These are phyloP conservation scores for Saguinus midas DNA, from an alignment of 2,113 vertebrate genomes.

Conservation along the genomic window DNA sequence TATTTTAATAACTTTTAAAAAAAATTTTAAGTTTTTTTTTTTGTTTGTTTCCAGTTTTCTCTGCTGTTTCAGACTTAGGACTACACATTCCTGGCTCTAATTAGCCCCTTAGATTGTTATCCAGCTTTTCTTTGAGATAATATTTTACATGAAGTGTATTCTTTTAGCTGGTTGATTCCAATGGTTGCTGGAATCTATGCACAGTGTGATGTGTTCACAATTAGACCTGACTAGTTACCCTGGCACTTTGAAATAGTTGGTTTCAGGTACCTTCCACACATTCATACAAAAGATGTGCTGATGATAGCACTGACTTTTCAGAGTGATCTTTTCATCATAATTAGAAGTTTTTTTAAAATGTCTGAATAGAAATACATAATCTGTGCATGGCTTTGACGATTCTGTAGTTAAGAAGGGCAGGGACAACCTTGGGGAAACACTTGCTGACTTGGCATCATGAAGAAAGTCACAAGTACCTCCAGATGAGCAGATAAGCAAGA, in stretches of 20 bases:
- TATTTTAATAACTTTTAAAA: not conserved
- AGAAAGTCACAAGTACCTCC: not conserved
- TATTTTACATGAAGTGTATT: not conserved
- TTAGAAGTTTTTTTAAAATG: not conserved
- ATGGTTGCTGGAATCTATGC: not conserved
- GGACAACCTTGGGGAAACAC: constrained; percentile 18
- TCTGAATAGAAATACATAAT: not conserved
- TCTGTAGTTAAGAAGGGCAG: constrained; percentile 50
- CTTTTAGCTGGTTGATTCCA: not conserved
- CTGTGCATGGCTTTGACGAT: not conserved
- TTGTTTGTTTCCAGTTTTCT: not conserved
- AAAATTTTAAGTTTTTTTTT: not conserved
- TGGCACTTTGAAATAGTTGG: not conserved
- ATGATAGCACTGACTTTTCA: constrained; percentile 40
- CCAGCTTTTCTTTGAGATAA: not conserved
- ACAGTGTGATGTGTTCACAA: not conserved
- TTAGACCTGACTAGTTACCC: not conserved
- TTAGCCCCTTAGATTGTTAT: not conserved
- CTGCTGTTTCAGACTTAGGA: constrained; percentile 10
- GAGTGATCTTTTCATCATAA: constrained; percentile 35
- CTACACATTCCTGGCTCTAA: not conserved
- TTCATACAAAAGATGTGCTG: constrained; percentile 6
- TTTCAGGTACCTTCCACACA: not conserved
- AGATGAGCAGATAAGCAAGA: not conserved
- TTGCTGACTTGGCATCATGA: constrained; percentile 26